Conservation (phyloP, 1,140 invertebrate genomes). For the Aporrectodea caliginosa region DNA sequence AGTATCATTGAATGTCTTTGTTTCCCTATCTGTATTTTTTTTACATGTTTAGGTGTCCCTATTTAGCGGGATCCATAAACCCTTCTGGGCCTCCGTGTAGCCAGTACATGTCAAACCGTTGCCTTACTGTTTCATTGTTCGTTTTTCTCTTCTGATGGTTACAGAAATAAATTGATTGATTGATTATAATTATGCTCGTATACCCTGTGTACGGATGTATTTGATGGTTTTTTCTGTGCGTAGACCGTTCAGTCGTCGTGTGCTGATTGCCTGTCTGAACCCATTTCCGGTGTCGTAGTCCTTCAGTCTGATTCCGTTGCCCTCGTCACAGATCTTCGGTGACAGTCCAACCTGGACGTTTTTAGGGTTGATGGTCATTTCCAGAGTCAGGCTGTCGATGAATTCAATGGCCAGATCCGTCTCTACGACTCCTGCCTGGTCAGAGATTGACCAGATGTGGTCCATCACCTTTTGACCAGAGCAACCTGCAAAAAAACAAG, state of each 20-base stretch:
- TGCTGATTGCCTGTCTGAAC: background rate
- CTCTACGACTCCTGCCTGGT: background rate
- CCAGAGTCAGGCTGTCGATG: background rate
- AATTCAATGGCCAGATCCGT: background rate
- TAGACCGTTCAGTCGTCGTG: background rate
- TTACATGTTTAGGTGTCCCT: too few species aligned
- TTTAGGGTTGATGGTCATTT: background rate
- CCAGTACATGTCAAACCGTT: background rate
- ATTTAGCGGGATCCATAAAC: background rate
- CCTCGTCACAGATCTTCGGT: background rate
- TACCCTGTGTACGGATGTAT: background rate
- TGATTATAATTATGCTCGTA: too few species aligned
- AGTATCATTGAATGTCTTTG: too few species aligned
- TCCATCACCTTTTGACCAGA: background rate
- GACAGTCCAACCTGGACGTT: background rate
- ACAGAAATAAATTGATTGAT: too few species aligned
- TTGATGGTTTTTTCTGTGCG: background rate
- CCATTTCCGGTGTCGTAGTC: background rate
- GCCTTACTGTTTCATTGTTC: background rate
- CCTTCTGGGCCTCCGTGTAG: background rate
- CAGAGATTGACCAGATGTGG: background rate
- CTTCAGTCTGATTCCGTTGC: background rate
- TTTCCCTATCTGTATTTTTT: too few species aligned
- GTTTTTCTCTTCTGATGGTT: too few species aligned
- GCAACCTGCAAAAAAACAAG: background rate